A percentile compares a stretch with the other conserved stretches of the same genome.
Evolutionary conservation across 2,888 invertebrate species (phyloP).

Genomic region (Synergus japonicus): DNA sequence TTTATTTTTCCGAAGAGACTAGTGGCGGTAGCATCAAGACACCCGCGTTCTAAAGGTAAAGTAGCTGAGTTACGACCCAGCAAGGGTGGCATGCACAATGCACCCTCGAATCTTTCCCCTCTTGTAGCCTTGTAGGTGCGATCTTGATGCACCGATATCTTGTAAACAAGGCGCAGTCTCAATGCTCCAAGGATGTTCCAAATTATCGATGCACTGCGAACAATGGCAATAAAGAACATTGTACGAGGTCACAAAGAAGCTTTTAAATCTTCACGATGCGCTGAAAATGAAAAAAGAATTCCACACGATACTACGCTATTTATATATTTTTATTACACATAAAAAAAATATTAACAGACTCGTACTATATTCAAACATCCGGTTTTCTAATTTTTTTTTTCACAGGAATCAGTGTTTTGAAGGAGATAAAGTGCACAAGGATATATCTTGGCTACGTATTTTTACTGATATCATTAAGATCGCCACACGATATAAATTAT

Average conservation of each 20-base stretch:
- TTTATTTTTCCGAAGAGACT: constrained; percentile 74
- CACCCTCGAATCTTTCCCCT: constrained; percentile 30
- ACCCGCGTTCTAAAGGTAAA: constrained; percentile 18
- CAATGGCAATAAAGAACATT: constrained; percentile 39
- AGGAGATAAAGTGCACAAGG: background rate
- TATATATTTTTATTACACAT: constrained; percentile 44
- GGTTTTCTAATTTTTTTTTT: background rate
- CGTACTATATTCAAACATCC: background rate
- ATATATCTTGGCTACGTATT: too few species aligned
- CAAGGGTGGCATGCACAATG: constrained; percentile 33
- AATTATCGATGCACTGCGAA: constrained; percentile 37
- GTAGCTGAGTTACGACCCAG: constrained; percentile 42
- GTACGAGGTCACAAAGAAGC: constrained; percentile 30
- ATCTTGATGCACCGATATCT: constrained; percentile 39
- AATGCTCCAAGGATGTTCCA: constrained; percentile 35
- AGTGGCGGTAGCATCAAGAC: constrained; percentile 37
- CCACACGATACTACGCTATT: constrained; percentile 10
- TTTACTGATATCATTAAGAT: too few species aligned
- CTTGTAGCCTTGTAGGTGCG: constrained; percentile 36
- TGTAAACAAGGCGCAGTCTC: constrained; percentile 27
- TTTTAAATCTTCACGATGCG: constrained; percentile 24
- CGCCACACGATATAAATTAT: too few species aligned
- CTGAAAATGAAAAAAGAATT: constrained; percentile 22
- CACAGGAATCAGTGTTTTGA: background rate
- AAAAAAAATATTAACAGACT: background rate